These are phyloP conservation scores for Gandaritis pyraliata DNA, from an alignment of 2,888 invertebrate genomes.

Conservation along the genomic window DNA sequence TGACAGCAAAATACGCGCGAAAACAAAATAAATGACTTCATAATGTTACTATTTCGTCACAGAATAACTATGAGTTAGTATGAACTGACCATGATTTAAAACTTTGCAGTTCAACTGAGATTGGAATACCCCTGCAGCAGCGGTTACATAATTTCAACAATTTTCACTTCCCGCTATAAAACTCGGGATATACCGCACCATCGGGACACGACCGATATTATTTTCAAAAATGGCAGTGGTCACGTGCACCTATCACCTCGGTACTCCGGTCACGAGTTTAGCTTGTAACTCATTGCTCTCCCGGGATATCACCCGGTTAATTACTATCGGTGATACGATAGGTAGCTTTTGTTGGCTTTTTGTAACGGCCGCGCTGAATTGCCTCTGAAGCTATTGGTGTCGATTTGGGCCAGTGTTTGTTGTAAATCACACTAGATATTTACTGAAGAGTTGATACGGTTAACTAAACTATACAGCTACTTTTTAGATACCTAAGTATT, in stretches of 20 bases:
- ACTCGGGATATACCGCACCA: conserved; percentile 20
- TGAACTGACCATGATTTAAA: no score
- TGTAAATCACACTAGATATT: no score
- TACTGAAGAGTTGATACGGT: no score
- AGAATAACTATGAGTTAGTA: no score
- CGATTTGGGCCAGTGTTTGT: no score
- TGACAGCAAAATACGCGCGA: no score
- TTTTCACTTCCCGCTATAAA: conserved; percentile 18
- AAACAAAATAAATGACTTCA: no score
- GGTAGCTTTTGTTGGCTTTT: conserved; percentile 41
- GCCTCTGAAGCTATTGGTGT: conserved; percentile 4
- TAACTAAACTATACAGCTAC: no score
- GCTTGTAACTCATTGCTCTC: conserved; percentile 66
- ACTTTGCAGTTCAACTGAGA: no score
- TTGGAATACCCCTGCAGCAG: no score
- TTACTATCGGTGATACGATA: conserved; percentile 58
- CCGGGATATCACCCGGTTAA: conserved; percentile 61
- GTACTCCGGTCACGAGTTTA: conserved; percentile 59
- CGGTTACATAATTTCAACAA: conserved; percentile 18
- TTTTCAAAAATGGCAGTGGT: conserved; percentile 45
- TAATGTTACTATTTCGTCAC: no score
- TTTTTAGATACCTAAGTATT: no score
- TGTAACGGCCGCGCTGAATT: conserved; percentile 12
- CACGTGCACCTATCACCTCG: conserved; percentile 55
- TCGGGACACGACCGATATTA: conserved; percentile 31